These are phyloP conservation scores for Schizaphis graminum DNA, from an alignment of 2,888 invertebrate genomes.

Conservation along the genomic window DNA sequence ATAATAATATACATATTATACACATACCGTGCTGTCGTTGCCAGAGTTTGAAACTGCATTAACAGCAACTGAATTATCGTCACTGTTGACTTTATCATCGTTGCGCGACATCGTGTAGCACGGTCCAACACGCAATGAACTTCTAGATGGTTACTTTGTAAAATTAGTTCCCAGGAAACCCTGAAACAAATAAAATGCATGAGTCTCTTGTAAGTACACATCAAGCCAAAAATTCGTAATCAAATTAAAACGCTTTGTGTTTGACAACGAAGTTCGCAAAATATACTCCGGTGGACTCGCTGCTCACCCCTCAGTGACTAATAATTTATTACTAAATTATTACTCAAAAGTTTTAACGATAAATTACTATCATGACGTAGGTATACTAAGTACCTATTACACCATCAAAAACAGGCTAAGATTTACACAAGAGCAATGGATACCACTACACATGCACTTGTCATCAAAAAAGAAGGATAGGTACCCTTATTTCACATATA, in stretches of 20 bases:
- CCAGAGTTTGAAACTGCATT: neutral
- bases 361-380: neutral
- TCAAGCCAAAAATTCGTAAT: neutral
- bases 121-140: neutral
- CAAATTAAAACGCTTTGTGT: conserved; percentile 14
- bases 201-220: neutral
- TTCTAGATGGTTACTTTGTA: neutral
- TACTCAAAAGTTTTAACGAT: neutral
- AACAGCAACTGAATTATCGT: neutral
- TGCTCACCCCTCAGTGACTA: neutral
- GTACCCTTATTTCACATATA: neutral
- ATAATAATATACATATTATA: neutral
- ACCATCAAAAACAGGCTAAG: neutral
- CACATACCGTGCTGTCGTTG: neutral
- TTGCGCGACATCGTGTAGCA: neutral
- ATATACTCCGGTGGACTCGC: neutral
- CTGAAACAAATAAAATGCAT: conserved; percentile 47
- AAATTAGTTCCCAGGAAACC: conserved; percentile 16
- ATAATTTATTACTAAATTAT: too few species aligned
- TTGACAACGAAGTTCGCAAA: neutral
- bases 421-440: neutral
- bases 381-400: neutral
- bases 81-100: neutral
- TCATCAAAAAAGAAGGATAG: neutral
- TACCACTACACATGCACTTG: neutral